phyloP scores from a whole-genome alignment of 2,113 vertebrate genomes.

The Salvelinus fontinalis region DNA sequence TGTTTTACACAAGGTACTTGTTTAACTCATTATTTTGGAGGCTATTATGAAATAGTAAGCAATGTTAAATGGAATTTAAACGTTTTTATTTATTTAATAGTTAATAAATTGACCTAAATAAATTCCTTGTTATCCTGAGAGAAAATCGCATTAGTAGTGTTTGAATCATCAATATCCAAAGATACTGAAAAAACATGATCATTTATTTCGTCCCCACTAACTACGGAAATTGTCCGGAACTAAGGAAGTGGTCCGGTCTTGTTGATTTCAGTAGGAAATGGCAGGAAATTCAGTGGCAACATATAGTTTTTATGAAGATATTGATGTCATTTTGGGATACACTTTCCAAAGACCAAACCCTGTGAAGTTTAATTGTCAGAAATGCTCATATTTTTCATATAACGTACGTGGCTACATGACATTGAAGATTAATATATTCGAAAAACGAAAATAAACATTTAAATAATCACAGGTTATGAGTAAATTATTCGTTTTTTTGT shows the following conservation, averaged over 20 bases:
- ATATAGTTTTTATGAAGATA: background rate
- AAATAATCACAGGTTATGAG: constrained; percentile 25
- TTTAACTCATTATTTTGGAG: background rate
- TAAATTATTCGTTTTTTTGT: constrained; percentile 36
- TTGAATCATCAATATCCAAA: constrained; percentile 61
- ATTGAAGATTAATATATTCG: constrained; percentile 22
- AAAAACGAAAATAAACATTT: constrained; percentile 15
- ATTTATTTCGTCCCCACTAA: constrained; percentile 23
- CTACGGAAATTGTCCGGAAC: background rate
- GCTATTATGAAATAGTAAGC: background rate
- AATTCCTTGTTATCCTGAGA: too few species aligned
- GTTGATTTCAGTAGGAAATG: background rate
- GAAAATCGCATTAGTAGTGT: too few species aligned
- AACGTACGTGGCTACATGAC: too few species aligned
- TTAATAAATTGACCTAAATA: too few species aligned
- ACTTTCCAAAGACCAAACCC: background rate
- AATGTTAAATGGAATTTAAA: too few species aligned
- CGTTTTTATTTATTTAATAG: too few species aligned
- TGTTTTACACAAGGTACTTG: constrained; percentile 9
- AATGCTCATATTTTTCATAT: background rate
- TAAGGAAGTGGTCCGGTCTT: background rate
- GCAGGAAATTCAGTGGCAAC: background rate
- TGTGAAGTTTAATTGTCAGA: background rate
- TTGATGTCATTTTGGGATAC: background rate
- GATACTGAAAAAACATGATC: constrained; percentile 48